Base-by-base conservation (phyloP, 1,140 invertebrate genomes). In the Choristoneura fumiferana region DNA sequence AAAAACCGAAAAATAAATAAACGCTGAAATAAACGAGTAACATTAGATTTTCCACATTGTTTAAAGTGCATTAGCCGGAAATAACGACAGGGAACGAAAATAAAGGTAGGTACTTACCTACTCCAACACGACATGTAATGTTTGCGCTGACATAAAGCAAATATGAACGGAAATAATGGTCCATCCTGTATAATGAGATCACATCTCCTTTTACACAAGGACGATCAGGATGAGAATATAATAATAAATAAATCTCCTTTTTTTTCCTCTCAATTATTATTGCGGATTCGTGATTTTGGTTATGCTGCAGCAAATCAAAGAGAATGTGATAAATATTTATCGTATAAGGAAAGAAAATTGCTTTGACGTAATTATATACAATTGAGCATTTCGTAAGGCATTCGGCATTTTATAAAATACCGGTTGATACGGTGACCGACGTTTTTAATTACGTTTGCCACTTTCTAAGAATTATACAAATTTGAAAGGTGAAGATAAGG, bases 111-210 rank as follows among this genome's bases (percentile, higher is more conserved):
- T n/a, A n/a, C n/a, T n/a, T n/a, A n/a, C n/a, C n/a, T n/a, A 18
- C 43, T 17, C 22, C 22, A 29, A 18, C 43, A 17, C 12, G 43
- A 22, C 43, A 33, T 49, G 43, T 49, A n/a, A 49, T 29, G 43
- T 49, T 12, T 49, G 43, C 43, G n/a, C 43, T 12, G 43, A 17
- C 43, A 49, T 29, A 49, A 49, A 49, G 43, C 43, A 49, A 49
- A 49, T 49, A 49, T 49, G 43, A 49, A 29, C 43, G 22, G 22
- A 49, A 49, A 49, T 49, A 49, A 49, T 49, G 43, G 43, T 4
- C 43, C 43, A n/a, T 17, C 29, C 43, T 49, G 43, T 49, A 49
- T 49, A 49, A 49, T 49, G 43, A 29, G 43, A 49, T 49, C 43
- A 29, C 43, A 49, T 49, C 43, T 49, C 43, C 8, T 8, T n/a